Base-by-base conservation (phyloP, 2,113 vertebrate species). In the Jaculus jaculus region DNA sequence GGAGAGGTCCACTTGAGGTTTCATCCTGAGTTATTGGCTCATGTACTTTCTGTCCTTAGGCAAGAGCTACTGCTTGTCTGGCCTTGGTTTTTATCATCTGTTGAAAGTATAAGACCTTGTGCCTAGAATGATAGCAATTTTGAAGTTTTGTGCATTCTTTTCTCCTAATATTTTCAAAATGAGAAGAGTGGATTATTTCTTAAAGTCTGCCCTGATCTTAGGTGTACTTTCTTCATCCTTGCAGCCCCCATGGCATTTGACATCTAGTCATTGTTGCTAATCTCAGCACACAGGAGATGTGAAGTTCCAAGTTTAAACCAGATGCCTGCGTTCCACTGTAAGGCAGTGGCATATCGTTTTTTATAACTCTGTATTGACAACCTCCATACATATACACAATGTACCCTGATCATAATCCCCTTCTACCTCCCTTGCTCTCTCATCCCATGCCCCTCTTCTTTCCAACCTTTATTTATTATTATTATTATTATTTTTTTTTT, bases 291-390 rank as follows among this genome's bases (percentile, higher is more conserved):
- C 24, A 34, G 28, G 16, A 5, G 34, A 90, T 78, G 7, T 79
- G 32, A 74, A 79, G 63, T 28, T 87, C 92, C 91, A 68, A 74
- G n/a, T 89, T 84, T 75, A 94, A 87, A 68, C 73, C 16, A 60
- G 42, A 12, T 84, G 21, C 77, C 37, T 78, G 26, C 85, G 6
- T 94, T 82, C 23, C 26, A 65, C 18, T 74, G 20, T 42, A 61
- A 92, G 15, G n/a, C 17, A 83, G 34, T 39, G 72, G 84, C 17
- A 20, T 90, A n/a, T 47, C 18, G 58, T 77, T 63, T 34, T 75
- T 63, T 51, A 51, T 51, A 7, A 51, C 51, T 51, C 12, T 51
- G 51, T 51, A 51, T 51, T 51, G 7, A 51, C 51, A 51, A 51
- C 51, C 51, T 12, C 51, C 51, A 51, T 51, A 12, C 51, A 51